Conservation (phyloP, 2,113 vertebrate species). For the Myxocyprinus asiaticus region DNA sequence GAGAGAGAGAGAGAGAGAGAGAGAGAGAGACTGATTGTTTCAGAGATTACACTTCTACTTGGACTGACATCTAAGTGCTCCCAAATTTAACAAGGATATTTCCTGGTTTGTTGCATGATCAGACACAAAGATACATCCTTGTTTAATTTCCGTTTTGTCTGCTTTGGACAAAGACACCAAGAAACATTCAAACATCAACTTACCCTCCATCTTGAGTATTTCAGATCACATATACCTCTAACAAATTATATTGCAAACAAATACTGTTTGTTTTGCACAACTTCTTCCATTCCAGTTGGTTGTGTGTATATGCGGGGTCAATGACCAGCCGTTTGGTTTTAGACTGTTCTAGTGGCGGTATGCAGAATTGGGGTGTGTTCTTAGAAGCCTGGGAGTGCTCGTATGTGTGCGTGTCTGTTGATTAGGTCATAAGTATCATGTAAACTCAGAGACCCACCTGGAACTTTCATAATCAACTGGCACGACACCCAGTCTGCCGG, state of each 20-base stretch:
- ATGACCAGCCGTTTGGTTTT: not conserved
- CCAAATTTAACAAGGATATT: constrained; percentile 33
- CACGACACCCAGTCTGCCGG: constrained; percentile 55
- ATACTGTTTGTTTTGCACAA: constrained; percentile 1
- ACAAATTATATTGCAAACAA: too few species aligned
- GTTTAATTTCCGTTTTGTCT: too few species aligned
- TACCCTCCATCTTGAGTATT: too few species aligned
- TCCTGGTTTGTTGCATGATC: not conserved
- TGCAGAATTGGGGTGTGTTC: constrained; percentile 60
- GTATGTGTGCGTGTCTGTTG: constrained; percentile 47
- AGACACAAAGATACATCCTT: not conserved
- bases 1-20: too few species aligned
- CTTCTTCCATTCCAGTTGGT: too few species aligned
- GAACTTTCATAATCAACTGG: constrained; percentile 67
- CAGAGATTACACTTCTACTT: constrained; percentile 8
- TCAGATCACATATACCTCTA: too few species aligned
- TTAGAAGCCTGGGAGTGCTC: constrained; percentile 55
- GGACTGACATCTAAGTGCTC: not conserved
- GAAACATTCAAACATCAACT: too few species aligned
- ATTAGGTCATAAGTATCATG: constrained; percentile 47
- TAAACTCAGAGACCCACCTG: constrained; percentile 65
- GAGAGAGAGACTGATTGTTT: not conserved
- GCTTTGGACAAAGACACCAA: too few species aligned
- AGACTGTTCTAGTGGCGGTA: constrained; percentile 52
- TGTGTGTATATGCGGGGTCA: too few species aligned